Percentiles rank a stretch among this genome's conserved stretches.
Conservation (phyloP, 1,140 invertebrate genomes). For the Papilio glaucus region DNA sequence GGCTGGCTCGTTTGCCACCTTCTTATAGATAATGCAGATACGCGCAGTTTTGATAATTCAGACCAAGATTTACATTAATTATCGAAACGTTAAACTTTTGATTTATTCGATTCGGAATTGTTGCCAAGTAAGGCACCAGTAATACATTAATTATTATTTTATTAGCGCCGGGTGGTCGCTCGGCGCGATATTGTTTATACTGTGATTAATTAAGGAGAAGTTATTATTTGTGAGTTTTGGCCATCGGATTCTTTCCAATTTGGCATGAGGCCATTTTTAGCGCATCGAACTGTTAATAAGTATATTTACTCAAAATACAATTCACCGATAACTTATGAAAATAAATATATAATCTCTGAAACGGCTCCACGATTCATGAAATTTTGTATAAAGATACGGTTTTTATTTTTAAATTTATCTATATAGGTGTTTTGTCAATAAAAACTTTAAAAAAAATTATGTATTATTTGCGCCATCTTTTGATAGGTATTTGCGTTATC, state of each 20-base stretch:
- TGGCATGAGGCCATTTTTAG: slow-evolving; percentile 24
- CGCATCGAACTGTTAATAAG: slow-evolving; percentile 14
- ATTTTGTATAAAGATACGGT: no score
- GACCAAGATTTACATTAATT: slow-evolving; percentile 42
- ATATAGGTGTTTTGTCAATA: no score
- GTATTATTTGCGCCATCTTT: no score
- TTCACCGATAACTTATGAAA: no score
- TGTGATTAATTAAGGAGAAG: slow-evolving; percentile 50
- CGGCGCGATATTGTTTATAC: slow-evolving; percentile 56
- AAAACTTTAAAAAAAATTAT: no score
- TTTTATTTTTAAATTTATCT: no score
- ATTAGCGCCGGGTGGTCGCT: slow-evolving; percentile 42
- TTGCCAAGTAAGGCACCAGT: slow-evolving; percentile 39
- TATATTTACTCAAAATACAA: no score
- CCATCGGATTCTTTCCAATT: slow-evolving; percentile 42
- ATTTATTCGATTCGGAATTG: slow-evolving; percentile 56
- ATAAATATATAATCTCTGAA: no score
- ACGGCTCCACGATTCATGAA: no score
- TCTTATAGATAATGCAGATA: no score
- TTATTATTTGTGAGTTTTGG: slow-evolving; percentile 40
- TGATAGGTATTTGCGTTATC: no score
- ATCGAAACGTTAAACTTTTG: slow-evolving; percentile 51
- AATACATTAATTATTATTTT: slow-evolving; percentile 65
- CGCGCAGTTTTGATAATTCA: background rate
- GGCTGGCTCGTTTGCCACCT: no score